Conservation (phyloP, 1,140 invertebrate species). For the Lepidotrigona ventralis region DNA sequence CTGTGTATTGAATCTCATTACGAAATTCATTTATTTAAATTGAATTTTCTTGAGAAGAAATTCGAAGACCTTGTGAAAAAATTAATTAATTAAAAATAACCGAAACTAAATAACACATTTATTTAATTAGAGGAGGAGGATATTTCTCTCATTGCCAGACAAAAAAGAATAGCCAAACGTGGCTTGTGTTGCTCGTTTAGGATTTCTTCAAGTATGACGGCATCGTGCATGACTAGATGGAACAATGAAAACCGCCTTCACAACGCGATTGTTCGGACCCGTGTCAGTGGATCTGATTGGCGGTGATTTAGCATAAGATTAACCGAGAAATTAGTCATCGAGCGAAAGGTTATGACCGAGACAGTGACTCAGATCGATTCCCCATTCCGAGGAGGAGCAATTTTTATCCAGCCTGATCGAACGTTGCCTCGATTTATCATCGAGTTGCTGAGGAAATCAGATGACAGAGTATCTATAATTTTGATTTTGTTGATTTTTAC, state of each 20-base stretch:
- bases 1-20: too few relatives aligned
- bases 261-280: conserved; percentile 35
- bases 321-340: conserved; percentile 52
- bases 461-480: too few relatives aligned
- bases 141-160: neutral
- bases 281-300: neutral
- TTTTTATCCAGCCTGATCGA: neutral
- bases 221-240: conserved; percentile 29
- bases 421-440: neutral
- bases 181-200: neutral
- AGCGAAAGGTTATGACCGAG: conserved; percentile 54
- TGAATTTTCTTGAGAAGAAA: too few relatives aligned
- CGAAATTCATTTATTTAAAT: too few relatives aligned
- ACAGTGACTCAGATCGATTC: conserved; percentile 59
- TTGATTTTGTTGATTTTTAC: too few relatives aligned
- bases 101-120: too few relatives aligned
- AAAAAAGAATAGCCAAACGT: neutral
- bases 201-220: conserved; percentile 2
- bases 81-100: too few relatives aligned
- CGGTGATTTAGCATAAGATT: conserved; percentile 32
- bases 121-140: too few relatives aligned
- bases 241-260: conserved; percentile 47
- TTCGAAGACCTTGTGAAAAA: too few relatives aligned
- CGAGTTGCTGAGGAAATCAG: too few relatives aligned
- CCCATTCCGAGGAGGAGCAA: neutral